Conservation (phyloP, 1,140 invertebrate genomes). For the Nasonia vitripennis region DNA sequence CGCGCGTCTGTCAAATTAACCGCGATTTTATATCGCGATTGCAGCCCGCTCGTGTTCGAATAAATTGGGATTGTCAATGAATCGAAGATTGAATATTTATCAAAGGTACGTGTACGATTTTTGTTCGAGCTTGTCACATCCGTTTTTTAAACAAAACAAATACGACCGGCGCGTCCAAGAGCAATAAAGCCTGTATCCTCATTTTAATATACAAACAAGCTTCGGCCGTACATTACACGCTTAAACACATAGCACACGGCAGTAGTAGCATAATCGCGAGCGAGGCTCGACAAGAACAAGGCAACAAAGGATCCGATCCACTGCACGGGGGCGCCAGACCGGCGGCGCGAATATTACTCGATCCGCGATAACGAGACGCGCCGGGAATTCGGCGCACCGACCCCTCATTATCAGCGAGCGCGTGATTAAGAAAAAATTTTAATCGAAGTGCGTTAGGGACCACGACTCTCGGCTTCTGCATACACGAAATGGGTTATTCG, state of each 20-base stretch:
- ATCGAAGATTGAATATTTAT: no score
- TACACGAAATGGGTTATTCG: background rate
- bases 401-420: background rate
- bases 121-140: no score
- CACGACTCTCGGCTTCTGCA: background rate
- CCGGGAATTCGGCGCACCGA: background rate
- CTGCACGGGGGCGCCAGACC: no score
- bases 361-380: background rate
- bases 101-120: no score
- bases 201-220: background rate
- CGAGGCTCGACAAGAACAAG: background rate
- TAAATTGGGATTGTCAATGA: no score
- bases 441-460: background rate
- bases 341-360: background rate
- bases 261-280: background rate
- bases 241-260: background rate
- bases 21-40: no score
- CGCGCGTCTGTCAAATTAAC: no score
- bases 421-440: conserved; percentile 20
- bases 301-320: background rate
- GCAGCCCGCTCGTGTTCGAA: no score
- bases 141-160: no score
- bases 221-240: background rate
- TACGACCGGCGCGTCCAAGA: no score
- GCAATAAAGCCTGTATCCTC: background rate